These are phyloP conservation scores for Hyperoplus immaculatus DNA, from an alignment of 2,797 vertebrate species.

Conservation along the genomic window DNA sequence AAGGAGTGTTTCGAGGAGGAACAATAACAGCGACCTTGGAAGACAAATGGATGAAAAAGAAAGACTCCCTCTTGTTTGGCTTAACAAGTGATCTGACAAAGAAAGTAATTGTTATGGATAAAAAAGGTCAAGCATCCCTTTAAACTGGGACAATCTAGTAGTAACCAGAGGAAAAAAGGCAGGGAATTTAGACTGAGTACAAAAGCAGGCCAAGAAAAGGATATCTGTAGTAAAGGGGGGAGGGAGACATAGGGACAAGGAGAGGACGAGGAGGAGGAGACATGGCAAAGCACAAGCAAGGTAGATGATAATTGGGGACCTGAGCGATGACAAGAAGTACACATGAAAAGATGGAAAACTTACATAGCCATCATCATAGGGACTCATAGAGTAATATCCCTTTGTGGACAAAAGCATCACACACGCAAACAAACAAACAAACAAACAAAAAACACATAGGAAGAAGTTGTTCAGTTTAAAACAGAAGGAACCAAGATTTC, in stretches of 20 bases:
- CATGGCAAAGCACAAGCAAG: slow-evolving; percentile 54
- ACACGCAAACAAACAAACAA: slow-evolving; percentile 63
- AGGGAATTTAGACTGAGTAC: slow-evolving; percentile 24
- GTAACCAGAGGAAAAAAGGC: slow-evolving; percentile 31
- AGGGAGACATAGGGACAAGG: slow-evolving; percentile 19
- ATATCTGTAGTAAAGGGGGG: slow-evolving; percentile 18
- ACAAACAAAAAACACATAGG: slow-evolving; percentile 65
- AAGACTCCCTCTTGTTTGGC: slow-evolving; percentile 32
- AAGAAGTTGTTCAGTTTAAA: slow-evolving; percentile 72
- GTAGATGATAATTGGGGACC: slow-evolving; percentile 21
- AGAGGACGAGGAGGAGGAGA: slow-evolving; percentile 6
- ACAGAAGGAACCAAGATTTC: slow-evolving; percentile 53
- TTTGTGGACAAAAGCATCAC: slow-evolving; percentile 87
- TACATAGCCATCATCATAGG: slow-evolving; percentile 96
- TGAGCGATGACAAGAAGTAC: slow-evolving; percentile 52
- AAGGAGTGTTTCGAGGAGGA: slow-evolving; percentile 17
- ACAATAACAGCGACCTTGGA: slow-evolving; percentile 20
- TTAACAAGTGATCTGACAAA: slow-evolving; percentile 52
- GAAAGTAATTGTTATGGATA: slow-evolving; percentile 31
- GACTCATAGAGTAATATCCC: slow-evolving; percentile 95
- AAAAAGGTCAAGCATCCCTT: slow-evolving; percentile 41
- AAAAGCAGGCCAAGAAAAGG: slow-evolving; percentile 41
- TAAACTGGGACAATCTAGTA: slow-evolving; percentile 50
- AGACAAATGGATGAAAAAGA: slow-evolving; percentile 27
- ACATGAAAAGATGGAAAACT: slow-evolving; percentile 87